Evolutionary conservation across 2,113 vertebrate species (phyloP).

Genomic region (Corvus hawaiiensis): DNA sequence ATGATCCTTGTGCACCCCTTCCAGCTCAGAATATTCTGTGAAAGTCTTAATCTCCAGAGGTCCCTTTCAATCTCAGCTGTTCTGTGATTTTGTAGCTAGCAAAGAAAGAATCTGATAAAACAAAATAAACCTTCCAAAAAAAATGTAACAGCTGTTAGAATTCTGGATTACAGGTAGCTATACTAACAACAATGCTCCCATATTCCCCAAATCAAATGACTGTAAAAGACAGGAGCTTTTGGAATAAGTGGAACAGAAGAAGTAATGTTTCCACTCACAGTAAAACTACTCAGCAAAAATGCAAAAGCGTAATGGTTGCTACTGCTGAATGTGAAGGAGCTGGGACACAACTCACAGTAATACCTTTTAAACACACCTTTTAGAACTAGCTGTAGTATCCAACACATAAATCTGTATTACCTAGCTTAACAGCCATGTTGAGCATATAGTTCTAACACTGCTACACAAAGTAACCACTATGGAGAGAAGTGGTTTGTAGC

Average conservation of each 20-base stretch:
- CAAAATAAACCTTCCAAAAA: not conserved
- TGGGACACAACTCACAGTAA: not conserved
- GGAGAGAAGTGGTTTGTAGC: not conserved
- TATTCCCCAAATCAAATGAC: not conserved
- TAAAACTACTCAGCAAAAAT: not conserved
- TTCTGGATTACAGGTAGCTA: not conserved
- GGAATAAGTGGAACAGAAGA: not conserved
- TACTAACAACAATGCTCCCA: not conserved
- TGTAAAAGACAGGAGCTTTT: not conserved
- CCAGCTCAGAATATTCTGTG: not conserved
- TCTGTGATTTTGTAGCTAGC: not conserved
- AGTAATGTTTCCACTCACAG: not conserved
- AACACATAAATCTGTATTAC: not conserved
- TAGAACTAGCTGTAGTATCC: not conserved
- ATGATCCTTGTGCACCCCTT: not conserved
- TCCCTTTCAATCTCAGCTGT: not conserved
- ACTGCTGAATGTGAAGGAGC: not conserved
- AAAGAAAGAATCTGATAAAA: not conserved
- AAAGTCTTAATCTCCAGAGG: not conserved
- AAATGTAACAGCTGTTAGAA: not conserved
- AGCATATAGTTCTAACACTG: not conserved
- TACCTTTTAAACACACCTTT: not conserved
- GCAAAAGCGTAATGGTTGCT: not conserved
- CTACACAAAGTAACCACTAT: not conserved
- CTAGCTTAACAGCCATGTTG: not conserved